Percentiles rank a stretch among this genome's conserved stretches.
These are phyloP conservation scores for Vombatus ursinus DNA, from an alignment of 2,113 vertebrate genomes.

Conservation along the genomic window DNA sequence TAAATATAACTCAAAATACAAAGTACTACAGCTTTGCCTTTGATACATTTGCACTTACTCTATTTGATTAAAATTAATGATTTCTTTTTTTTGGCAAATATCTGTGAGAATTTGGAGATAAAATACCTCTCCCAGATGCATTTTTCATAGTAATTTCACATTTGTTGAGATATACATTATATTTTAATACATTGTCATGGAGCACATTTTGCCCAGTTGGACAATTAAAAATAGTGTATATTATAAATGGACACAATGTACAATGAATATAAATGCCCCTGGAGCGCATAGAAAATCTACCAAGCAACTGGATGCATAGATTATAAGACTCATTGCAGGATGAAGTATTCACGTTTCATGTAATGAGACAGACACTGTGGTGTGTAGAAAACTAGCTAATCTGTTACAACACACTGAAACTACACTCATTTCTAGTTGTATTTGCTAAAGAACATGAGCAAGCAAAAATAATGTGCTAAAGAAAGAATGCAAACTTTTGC, in stretches of 20 bases:
- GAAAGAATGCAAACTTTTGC: not conserved
- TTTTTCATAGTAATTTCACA: not conserved
- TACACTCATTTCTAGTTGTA: not conserved
- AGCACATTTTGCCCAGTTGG: not conserved
- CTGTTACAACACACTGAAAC: not conserved
- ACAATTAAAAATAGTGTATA: not conserved
- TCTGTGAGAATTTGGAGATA: not conserved
- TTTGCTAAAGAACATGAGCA: not conserved
- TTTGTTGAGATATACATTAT: not conserved
- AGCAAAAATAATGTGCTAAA: not conserved
- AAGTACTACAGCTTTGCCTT: not conserved
- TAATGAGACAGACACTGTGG: not conserved
- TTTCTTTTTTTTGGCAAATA: not conserved
- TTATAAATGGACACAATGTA: not conserved
- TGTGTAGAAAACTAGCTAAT: not conserved
- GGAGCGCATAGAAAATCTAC: no score
- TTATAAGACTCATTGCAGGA: not conserved
- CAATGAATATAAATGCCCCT: not conserved
- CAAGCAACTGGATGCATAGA: no score
- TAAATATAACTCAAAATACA: not conserved
- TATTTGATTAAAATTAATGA: not conserved
- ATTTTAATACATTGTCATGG: not conserved
- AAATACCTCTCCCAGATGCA: not conserved
- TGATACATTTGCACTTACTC: not conserved
- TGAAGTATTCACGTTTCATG: not conserved